These are phyloP conservation scores for Eulimnadia texana DNA, from an alignment of 1,140 invertebrate genomes.

Conservation along the genomic window DNA sequence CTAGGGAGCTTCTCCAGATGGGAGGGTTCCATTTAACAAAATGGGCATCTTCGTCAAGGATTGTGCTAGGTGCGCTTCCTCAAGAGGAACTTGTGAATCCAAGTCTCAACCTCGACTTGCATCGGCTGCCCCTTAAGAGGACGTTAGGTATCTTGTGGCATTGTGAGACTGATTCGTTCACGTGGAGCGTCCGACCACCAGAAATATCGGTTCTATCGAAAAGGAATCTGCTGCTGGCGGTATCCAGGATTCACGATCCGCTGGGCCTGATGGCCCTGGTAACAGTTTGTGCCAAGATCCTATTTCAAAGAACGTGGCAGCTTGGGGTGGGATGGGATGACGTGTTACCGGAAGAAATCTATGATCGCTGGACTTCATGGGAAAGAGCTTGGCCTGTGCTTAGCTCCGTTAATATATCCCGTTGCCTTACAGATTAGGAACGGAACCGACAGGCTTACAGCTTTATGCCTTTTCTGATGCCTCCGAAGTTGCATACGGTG, in stretches of 20 bases:
- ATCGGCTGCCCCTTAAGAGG: not conserved
- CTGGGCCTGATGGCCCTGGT: constrained; percentile 17
- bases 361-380: constrained; percentile 12
- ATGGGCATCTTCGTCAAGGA: not conserved
- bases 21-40: constrained; percentile 12
- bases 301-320: constrained; percentile 18
- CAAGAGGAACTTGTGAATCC: not conserved
- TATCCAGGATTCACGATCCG: constrained; percentile 19
- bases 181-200: not conserved
- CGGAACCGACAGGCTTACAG: not conserved
- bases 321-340: constrained; percentile 19
- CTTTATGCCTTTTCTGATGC: constrained; percentile 1
- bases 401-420: not conserved
- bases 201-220: constrained; percentile 12
- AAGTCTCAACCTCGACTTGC: not conserved
- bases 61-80: not conserved
- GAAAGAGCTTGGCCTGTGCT: not conserved
- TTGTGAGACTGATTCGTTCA: constrained; percentile 13
- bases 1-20: not conserved
- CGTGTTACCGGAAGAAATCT: constrained; percentile 1
- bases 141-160: not conserved
- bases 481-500: not conserved
- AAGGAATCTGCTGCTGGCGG: constrained; percentile 13
- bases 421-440: not conserved
- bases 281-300: constrained; percentile 15